phyloP scores from a whole-genome alignment of 37 sponge, comb jelly and placozoan species.

The Dysidea cf. avara region DNA sequence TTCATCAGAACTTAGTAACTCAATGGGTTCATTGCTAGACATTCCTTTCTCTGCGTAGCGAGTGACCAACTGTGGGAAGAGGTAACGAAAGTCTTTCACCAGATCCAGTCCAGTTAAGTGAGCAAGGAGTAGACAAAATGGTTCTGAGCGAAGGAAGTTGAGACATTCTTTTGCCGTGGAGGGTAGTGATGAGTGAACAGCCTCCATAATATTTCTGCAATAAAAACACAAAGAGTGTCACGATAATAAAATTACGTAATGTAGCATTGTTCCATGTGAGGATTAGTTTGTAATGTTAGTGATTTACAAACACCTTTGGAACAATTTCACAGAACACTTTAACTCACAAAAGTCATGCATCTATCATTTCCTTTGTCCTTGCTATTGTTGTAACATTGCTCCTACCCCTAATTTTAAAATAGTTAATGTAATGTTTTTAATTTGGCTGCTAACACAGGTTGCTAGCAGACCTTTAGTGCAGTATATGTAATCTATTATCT shows the following conservation, averaged over 20 bases:
- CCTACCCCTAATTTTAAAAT: too few species aligned
- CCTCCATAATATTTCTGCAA: background rate
- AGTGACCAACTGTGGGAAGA: background rate
- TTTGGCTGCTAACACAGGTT: too few species aligned
- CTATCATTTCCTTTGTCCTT: too few species aligned
- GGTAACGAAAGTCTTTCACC: background rate
- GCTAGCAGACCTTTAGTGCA: too few species aligned
- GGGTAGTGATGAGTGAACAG: background rate
- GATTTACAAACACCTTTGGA: background rate
- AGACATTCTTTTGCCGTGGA: background rate
- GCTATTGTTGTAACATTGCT: too few species aligned
- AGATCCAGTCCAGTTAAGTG: constrained; percentile 43
- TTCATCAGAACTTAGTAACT: background rate
- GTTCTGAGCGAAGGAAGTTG: constrained; percentile 6
- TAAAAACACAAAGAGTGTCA: background rate
- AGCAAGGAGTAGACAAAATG: constrained; percentile 13
- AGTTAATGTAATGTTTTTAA: too few species aligned
- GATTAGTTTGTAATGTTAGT: background rate
- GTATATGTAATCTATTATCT: too few species aligned
- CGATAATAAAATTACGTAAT: too few species aligned
- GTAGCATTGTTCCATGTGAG: too few species aligned
- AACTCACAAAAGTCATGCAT: too few species aligned
- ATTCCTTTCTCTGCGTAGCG: background rate
- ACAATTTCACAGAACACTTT: too few species aligned
- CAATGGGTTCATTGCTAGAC: background rate